Evolutionary conservation across 2,113 vertebrate genomes (phyloP), one percentile per base, ranked within the genome.

Genomic region (Machaerirhynchus nigripectus): DNA sequence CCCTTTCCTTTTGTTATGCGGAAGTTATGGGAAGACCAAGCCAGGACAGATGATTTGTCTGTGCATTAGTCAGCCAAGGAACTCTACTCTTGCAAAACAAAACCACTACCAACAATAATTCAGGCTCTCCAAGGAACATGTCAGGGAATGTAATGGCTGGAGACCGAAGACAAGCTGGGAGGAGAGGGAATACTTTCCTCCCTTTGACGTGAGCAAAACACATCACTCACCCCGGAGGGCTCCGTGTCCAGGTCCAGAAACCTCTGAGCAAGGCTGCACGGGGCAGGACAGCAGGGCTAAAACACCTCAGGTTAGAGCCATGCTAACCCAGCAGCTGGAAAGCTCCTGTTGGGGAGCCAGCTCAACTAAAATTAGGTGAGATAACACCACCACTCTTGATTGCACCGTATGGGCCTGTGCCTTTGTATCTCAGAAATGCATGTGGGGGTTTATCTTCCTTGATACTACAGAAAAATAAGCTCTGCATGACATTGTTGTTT

Each of bases 71-170:
- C 84, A 96, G 89, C 87, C 89, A 87, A 83, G 74, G 87, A 93
- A 65, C 91, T 91, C 3, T 46, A 44, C 53, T 96, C 93, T 91
- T 91, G 94, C 93, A 91, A 95, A 95, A 97, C 84, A 96, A 92
- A 96, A 55, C 68, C 94, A 42, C 89, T 22, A 95, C 39, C 91
- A 89, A 60, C 77, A 89, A 89, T 87, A 95, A 92, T 81, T 52
- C 90, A 85, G 59, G 57, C 63, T 93, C 33, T 88, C 78, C 75
- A 24, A 85, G 78, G 93, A 88, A 57, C 78, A 13, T 7, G 63
- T 84, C 79, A 83, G 82, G 63, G 75, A 85, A 94, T 9, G 71
- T 37, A 83, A 73, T 73, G 67, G 78, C 89, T 89, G 81, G 49
- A 80, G 76, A 39, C 52, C 1, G 4, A 86, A 83, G 82, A 33